These are phyloP conservation scores for Leptosomus discolor DNA, from an alignment of 2,113 vertebrate genomes.

Conservation along the genomic window DNA sequence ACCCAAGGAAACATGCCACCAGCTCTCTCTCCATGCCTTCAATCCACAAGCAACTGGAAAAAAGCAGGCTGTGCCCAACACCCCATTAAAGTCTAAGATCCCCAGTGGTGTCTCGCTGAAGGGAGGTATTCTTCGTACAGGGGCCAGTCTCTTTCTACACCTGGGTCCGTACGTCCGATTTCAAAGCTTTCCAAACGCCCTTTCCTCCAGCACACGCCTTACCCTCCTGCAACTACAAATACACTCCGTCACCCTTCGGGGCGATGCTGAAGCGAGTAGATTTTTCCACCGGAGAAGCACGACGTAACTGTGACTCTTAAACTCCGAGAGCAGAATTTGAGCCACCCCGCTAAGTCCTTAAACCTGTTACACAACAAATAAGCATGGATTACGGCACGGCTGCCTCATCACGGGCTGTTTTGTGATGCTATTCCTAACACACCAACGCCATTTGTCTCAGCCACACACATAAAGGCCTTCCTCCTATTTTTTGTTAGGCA, in stretches of 20 bases:
- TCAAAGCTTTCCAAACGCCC: not conserved
- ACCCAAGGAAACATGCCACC: not conserved
- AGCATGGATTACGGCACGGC: slow-evolving; percentile 72
- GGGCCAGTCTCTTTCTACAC: not conserved
- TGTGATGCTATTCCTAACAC: slow-evolving; percentile 5
- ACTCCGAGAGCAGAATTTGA: not conserved
- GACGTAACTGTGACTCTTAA: not conserved
- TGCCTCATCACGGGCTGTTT: slow-evolving; percentile 16
- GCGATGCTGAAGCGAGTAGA: not conserved
- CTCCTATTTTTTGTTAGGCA: not conserved
- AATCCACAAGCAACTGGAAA: not conserved
- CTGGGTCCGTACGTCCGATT: not conserved
- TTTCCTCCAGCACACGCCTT: not conserved
- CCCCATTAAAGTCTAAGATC: not conserved
- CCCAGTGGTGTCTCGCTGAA: not conserved
- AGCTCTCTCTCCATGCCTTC: not conserved
- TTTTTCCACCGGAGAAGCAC: not conserved
- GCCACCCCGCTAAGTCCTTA: slow-evolving; percentile 39
- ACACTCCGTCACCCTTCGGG: not conserved
- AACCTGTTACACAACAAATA: slow-evolving; percentile 78
- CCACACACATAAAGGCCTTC: not conserved
- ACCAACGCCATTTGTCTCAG: not conserved
- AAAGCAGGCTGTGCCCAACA: not conserved
- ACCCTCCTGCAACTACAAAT: not conserved
- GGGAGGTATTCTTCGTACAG: not conserved